These are phyloP conservation scores for Pseudonaja textilis DNA, from an alignment of 2,113 vertebrate genomes.

Conservation along the genomic window DNA sequence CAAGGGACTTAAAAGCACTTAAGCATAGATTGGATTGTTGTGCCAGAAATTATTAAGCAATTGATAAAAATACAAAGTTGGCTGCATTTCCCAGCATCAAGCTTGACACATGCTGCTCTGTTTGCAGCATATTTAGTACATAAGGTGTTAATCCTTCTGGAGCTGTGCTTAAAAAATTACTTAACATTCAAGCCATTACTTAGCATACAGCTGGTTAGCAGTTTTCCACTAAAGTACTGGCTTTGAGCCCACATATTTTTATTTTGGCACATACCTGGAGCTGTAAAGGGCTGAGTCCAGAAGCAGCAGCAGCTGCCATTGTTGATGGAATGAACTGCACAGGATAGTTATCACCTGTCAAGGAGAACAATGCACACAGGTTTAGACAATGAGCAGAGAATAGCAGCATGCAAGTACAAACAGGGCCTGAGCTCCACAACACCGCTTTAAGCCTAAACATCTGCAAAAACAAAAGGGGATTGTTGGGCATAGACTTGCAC, in stretches of 20 bases:
- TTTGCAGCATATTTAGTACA: constrained; percentile 74
- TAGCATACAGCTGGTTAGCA: constrained; percentile 94
- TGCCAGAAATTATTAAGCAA: constrained; percentile 41
- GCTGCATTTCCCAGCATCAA: constrained; percentile 54
- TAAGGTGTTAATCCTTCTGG: constrained; percentile 88
- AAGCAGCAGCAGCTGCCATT: constrained; percentile 99
- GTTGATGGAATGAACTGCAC: constrained; percentile 99
- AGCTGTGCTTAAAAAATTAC: constrained; percentile 83
- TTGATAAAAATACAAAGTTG: constrained; percentile 34
- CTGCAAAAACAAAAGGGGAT: constrained; percentile 92
- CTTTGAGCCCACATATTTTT: constrained; percentile 80
- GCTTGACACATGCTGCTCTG: constrained; percentile 56
- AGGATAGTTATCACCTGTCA: constrained; percentile 99
- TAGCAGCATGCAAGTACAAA: constrained; percentile 87
- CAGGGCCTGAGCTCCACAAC: constrained; percentile 76
- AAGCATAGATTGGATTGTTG: background rate
- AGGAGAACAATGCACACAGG: constrained; percentile 93
- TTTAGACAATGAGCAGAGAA: constrained; percentile 95
- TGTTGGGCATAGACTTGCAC: constrained; percentile 79
- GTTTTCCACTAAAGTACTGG: constrained; percentile 84
- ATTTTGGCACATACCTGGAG: constrained; percentile 97
- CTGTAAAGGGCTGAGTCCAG: constrained; percentile 99
- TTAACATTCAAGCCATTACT: constrained; percentile 89
- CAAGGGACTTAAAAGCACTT: background rate
- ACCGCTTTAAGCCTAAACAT: constrained; percentile 88